phyloP scores from a whole-genome alignment of 2,888 invertebrate genomes.

The Spodoptera picta region DNA sequence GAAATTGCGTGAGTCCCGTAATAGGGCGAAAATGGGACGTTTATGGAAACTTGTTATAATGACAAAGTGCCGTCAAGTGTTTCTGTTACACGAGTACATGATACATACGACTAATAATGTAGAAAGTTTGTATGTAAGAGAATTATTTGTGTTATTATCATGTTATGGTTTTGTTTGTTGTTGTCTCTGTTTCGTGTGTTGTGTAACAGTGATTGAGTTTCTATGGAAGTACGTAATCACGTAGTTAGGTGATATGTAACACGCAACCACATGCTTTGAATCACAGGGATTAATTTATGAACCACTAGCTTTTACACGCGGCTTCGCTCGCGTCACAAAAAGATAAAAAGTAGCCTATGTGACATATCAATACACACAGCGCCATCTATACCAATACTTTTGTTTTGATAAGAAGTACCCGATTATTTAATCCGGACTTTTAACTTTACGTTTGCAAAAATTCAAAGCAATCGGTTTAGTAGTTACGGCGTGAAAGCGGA shows the following conservation, averaged over 20 bases:
- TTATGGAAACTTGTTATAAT: slow-evolving; percentile 40
- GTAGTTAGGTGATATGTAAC: slow-evolving; percentile 20
- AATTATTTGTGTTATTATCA: slow-evolving; percentile 28
- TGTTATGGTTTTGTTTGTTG: slow-evolving; percentile 37
- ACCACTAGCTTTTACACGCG: background rate
- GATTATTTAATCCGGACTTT: too few species aligned
- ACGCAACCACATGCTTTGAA: slow-evolving; percentile 25
- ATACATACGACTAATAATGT: slow-evolving; percentile 25
- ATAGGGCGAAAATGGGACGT: slow-evolving; percentile 21
- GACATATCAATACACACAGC: too few species aligned
- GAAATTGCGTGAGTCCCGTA: slow-evolving; percentile 21
- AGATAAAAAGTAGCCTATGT: too few species aligned
- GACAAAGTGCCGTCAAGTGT: slow-evolving; percentile 11
- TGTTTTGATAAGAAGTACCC: too few species aligned
- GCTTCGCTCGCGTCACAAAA: too few species aligned
- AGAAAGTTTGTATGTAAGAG: slow-evolving; percentile 21
- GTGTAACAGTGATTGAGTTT: slow-evolving; percentile 43
- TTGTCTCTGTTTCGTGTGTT: slow-evolving; percentile 35
- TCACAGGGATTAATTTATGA: slow-evolving; percentile 14
- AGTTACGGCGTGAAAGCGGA: too few species aligned
- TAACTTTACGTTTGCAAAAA: too few species aligned
- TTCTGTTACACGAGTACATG: slow-evolving; percentile 17
- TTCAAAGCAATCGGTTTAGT: too few species aligned
- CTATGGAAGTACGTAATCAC: slow-evolving; percentile 41
- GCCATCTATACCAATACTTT: too few species aligned